Percentiles rank a stretch among this genome's conserved stretches.
phyloP scores from a whole-genome alignment of 2,797 vertebrate genomes.

The Euphonia xanthogaster region DNA sequence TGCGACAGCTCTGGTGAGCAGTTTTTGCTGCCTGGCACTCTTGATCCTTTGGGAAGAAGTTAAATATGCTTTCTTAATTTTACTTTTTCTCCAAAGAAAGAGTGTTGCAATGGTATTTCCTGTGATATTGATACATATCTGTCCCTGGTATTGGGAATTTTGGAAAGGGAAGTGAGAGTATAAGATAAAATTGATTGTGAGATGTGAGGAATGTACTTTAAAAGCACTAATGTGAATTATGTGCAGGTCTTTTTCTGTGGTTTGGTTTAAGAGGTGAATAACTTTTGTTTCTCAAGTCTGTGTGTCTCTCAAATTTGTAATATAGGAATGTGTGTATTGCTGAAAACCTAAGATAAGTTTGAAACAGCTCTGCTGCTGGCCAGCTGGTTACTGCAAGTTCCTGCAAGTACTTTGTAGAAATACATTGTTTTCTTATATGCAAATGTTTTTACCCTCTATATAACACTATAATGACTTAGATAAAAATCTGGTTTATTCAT shows the following conservation, averaged over 20 bases:
- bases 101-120: neutral
- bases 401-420: neutral
- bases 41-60: neutral
- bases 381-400: neutral
- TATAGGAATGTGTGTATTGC: neutral
- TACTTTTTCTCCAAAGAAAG: neutral
- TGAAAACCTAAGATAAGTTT: neutral
- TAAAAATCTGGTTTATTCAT: neutral
- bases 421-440: neutral
- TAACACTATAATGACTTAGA: neutral
- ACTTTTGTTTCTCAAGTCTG: neutral
- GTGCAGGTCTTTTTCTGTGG: neutral
- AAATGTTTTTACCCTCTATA: neutral
- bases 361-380: neutral
- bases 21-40: neutral
- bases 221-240: neutral
- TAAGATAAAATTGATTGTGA: neutral
- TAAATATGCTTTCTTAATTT: neutral
- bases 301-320: neutral
- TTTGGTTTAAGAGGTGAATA: neutral
- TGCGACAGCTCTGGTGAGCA: neutral
- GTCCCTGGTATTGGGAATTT: neutral
- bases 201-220: neutral
- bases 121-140: accelerated
- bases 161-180: neutral